Evolutionary conservation across 2,888 invertebrate genomes (phyloP).

Genomic region (Therioaphis trifolii): DNA sequence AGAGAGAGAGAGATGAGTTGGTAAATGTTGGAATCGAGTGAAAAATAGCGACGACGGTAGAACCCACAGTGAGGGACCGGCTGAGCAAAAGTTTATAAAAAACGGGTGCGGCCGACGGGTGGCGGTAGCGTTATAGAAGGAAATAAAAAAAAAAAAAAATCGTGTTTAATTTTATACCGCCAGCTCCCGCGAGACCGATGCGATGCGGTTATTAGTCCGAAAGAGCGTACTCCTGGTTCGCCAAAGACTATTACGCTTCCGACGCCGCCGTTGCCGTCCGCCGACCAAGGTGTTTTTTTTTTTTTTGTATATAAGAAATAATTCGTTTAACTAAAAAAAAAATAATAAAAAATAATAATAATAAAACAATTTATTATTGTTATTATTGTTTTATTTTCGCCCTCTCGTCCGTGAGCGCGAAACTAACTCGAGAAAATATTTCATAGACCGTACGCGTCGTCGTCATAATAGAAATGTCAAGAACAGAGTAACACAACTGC

Average conservation of each 20-base stretch:
- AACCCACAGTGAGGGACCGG: background rate
- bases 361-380: slow-evolving; percentile 9
- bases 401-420: no score
- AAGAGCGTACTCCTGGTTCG: background rate
- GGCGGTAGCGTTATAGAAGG: no score
- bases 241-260: background rate
- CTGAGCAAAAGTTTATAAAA: background rate
- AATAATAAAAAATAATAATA: background rate
- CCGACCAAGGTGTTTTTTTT: background rate
- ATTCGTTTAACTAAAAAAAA: slow-evolving; percentile 16
- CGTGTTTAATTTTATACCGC: background rate
- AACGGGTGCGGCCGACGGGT: background rate
- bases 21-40: background rate
- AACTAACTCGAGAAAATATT: slow-evolving; percentile 1
- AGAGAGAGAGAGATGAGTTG: no score
- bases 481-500: background rate
- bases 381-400: background rate
- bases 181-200: no score
- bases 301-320: background rate
- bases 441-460: background rate
- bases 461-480: slow-evolving; percentile 39
- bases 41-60: background rate
- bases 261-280: background rate
- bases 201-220: background rate
- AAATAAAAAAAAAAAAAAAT: slow-evolving; percentile 7